Percentiles rank a stretch among this genome's conserved stretches.
Conservation (phyloP, 2,113 vertebrate genomes). For the Rhegmatorhina hoffmannsi region DNA sequence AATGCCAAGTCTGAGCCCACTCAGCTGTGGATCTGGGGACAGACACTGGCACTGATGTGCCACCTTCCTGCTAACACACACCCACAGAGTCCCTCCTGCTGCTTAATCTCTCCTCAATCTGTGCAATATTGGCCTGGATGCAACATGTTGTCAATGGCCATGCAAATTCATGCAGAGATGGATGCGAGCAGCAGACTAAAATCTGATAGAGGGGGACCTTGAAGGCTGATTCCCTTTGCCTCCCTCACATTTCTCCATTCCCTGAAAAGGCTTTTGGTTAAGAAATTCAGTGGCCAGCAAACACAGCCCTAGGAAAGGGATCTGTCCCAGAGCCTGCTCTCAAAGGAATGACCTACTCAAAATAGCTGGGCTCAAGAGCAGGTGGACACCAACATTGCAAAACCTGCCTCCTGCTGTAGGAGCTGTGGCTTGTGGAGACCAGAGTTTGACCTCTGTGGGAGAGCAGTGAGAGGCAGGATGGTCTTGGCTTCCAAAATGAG, state of each 20-base stretch:
- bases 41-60: neutral
- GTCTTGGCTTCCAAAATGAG: neutral
- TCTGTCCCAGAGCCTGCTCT: neutral
- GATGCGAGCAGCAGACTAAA: neutral
- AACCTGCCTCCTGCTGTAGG: neutral
- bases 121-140: neutral
- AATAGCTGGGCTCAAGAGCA: neutral
- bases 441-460: neutral
- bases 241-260: neutral
- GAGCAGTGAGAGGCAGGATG: neutral
- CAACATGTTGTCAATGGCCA: accelerated
- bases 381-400: neutral
- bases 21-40: neutral
- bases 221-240: neutral
- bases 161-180: accelerated
- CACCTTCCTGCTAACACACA: neutral
- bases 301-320: neutral
- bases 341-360: conserved; percentile 14
- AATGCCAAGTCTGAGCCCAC: neutral
- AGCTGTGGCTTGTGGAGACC: neutral
- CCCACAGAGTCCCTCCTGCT: neutral
- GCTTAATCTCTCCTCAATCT: neutral
- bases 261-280: neutral
- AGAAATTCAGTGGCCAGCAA: neutral
- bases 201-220: neutral